A percentile compares a stretch with the other conserved stretches of the same genome.
These are phyloP conservation scores for Drosophila kohkoa DNA, from an alignment of 1,140 invertebrate species.

Conservation along the genomic window DNA sequence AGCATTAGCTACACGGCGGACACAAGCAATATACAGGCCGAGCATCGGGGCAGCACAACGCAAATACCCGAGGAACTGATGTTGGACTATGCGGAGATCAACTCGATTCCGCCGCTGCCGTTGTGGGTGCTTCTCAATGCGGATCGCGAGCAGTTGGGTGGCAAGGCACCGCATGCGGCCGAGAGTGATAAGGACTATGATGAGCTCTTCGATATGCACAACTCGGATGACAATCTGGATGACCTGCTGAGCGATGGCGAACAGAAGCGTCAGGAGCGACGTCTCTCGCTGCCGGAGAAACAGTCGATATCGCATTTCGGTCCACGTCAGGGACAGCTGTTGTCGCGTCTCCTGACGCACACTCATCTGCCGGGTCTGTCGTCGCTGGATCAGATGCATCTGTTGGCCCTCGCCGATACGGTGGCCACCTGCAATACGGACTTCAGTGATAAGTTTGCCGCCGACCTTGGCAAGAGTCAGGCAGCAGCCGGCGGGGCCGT, in stretches of 20 bases:
- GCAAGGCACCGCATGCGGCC: conserved; percentile 85
- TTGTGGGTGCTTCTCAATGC: conserved; percentile 97
- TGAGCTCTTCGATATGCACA: conserved; percentile 92
- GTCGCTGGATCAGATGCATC: conserved; percentile 99
- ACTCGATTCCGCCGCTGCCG: conserved; percentile 97
- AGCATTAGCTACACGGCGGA: conserved; percentile 93
- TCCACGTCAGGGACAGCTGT: conserved; percentile 90
- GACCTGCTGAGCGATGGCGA: conserved; percentile 90
- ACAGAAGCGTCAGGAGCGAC: conserved; percentile 87
- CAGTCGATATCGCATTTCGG: conserved; percentile 93
- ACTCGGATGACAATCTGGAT: conserved; percentile 93
- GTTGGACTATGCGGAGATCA: conserved; percentile 98
- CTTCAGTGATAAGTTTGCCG: conserved; percentile 93
- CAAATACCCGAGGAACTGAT: conserved; percentile 93
- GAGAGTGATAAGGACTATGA: conserved; percentile 91
- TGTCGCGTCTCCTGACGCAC: conserved; percentile 96
- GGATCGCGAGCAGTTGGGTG: conserved; percentile 91
- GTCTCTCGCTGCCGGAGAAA: conserved; percentile 89
- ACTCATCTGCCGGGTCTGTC: conserved; percentile 98
- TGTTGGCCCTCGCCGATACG: conserved; percentile 98
- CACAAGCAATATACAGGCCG: conserved; percentile 87
- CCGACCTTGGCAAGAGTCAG: conserved; percentile 89
- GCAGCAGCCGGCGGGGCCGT: background rate
- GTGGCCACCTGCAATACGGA: conserved; percentile 97
- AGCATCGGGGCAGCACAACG: conserved; percentile 87